Base-by-base conservation (phyloP, 2,113 vertebrate genomes). In the Sclerurus mexicanus region DNA sequence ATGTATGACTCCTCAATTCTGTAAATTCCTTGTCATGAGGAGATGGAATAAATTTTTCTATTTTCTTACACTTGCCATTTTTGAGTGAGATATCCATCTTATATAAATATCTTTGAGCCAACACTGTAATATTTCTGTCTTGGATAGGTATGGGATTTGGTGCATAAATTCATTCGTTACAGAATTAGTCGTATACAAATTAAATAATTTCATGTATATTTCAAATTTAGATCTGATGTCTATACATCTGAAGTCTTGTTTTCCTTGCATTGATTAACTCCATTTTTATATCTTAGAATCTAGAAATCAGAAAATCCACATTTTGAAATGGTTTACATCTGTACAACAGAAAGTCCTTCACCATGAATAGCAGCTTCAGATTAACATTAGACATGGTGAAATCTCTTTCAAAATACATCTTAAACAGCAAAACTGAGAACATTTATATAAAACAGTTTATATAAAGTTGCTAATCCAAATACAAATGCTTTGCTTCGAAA, bases 381-480 rank as follows among this genome's bases (percentile, higher is more conserved):
- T 86, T 98, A 95, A 72, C 53, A 96, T 85, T 67, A 90, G 46
- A 80, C 62, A 78, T 52, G 82, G 73, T 63, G 59, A 97, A 97
- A 93, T 95, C 69, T 78, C 60, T 89, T 96, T 95, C 93, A 96
- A 97, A 97, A 95, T 80, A 73, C 30, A 81, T 50, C 58, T 62
- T 85, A 90, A 87, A 83, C 18, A 58, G 46, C 72, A 63, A 91
- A 96, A 73, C 79, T 94, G 76, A 44, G 66, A 78, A 81, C 24
- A 76, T 77, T 83, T 95, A 27, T 75, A 64, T 74, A 31, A 49
- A 97, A 92, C 47, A 58, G 67, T 90, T 87, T 90, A 84, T 90
- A 78, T 39, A 62, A 33, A 74, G 71, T 79, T 95, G 72, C 73
- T 97, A 97, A 97, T 97, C 86, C 96, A 96, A 98, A 97, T 89